Base-by-base conservation (phyloP, 2,113 vertebrate genomes). In the Brachionichthys hirsutus region DNA sequence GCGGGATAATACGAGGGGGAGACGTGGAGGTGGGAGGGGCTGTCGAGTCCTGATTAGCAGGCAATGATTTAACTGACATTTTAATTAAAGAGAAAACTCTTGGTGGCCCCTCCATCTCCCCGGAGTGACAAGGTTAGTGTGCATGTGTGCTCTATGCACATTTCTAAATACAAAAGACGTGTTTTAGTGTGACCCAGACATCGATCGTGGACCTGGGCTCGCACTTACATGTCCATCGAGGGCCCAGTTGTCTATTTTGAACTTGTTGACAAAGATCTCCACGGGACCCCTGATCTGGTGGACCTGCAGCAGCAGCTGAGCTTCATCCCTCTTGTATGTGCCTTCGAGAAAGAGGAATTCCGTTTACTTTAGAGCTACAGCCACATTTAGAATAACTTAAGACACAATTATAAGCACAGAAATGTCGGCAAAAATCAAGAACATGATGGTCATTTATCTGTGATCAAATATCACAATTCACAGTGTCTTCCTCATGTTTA, bases 171-270 rank as follows among this genome's bases (percentile, higher is more conserved):
- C 53, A 18, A 67, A 22, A 38, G 16, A 36, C 17, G 57, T 20
- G 70, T 47, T 20, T 50, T 0, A 54, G 44, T 54, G 45, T 17
- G 59, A 55, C 34, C 57, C 57, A 9, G 13, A 16, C 16, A 36
- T 4, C n/a, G 51, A 52, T 47, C 24, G 24, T 16, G 56, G 76
- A 43, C 70, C 49, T 6, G n/a, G 9, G 9, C 3, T 0, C 10
- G 34, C 11, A 94, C 96, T 93, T 90, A 99, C 97, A 7, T 97
- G 96, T 60, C 97, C 97, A 22, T 99, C 96, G 24, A 98, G 87
- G 22, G 96, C 94, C 97, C 96, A 98, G 75, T 97, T 95, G 46
- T 98, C 94, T 0, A 92, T 96, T 87, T 92, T 98, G 86, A 99
- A 98, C 87, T 98, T 98, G 83, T 92, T 96, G 84, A 94, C 90